phyloP scores from a whole-genome alignment of 2,113 vertebrate species.

The Cepphus grylle region DNA sequence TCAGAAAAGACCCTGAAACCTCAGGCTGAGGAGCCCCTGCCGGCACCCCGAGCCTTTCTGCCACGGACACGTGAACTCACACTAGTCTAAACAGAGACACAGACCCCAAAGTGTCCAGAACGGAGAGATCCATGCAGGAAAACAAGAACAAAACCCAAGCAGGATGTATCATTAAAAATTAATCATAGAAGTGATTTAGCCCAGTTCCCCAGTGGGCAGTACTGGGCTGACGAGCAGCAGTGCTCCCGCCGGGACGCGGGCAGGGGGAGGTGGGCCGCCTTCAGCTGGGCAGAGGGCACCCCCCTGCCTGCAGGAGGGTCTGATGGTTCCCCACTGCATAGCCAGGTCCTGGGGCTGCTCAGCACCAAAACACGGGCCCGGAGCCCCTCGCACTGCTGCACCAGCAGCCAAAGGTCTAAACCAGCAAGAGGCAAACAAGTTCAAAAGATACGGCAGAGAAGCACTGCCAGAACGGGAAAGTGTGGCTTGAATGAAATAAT shows the following conservation, averaged over 20 bases:
- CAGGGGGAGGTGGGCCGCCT: neutral
- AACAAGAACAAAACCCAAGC: neutral
- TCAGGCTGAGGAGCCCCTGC: too few species aligned
- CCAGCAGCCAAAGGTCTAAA: neutral
- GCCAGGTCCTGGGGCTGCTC: neutral
- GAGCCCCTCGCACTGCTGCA: neutral
- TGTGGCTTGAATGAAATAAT: neutral
- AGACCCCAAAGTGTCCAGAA: neutral
- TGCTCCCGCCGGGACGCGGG: accelerated
- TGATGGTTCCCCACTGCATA: neutral
- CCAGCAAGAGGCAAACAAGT: neutral
- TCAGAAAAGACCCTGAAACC: neutral
- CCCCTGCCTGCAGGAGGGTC: neutral
- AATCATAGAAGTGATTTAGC: neutral
- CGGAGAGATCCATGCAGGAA: neutral
- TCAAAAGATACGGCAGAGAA: neutral
- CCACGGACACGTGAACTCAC: accelerated
- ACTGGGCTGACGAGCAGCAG: neutral
- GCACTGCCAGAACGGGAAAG: neutral
- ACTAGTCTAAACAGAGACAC: neutral
- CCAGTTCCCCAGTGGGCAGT: neutral
- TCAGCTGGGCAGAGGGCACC: neutral
- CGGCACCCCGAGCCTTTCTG: neutral
- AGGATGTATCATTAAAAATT: accelerated
- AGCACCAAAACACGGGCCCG: neutral